phyloP scores from a whole-genome alignment of 2,888 invertebrate species.

The Merodon equestris region DNA sequence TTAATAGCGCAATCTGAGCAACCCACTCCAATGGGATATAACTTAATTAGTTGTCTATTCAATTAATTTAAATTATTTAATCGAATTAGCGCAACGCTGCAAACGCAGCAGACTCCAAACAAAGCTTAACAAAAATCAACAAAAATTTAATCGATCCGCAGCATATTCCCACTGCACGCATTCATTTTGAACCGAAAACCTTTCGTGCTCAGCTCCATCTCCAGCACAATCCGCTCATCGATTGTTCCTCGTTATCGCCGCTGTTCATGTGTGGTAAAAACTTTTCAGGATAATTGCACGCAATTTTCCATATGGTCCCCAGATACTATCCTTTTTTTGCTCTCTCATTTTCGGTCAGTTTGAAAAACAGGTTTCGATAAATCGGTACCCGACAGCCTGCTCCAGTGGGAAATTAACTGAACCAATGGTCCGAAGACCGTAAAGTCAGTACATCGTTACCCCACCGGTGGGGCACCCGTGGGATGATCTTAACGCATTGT shows the following conservation, averaged over 20 bases:
- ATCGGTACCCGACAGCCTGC: conserved; percentile 35
- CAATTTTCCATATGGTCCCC: conserved; percentile 63
- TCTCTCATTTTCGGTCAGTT: conserved; percentile 24
- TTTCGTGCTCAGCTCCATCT: not conserved
- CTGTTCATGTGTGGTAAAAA: conserved; percentile 29
- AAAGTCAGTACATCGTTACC: not conserved
- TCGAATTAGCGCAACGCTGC: conserved; percentile 19
- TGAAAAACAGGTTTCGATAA: conserved; percentile 63
- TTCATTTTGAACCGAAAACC: conserved; percentile 38
- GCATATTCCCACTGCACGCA: conserved; percentile 47
- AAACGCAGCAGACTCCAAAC: not conserved
- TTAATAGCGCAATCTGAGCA: conserved; percentile 40
- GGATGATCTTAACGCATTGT: conserved; percentile 37
- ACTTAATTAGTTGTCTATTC: conserved; percentile 58
- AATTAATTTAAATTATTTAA: conserved; percentile 59
- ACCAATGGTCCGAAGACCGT: conserved; percentile 26
- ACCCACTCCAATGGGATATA: conserved; percentile 40
- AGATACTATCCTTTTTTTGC: conserved; percentile 16
- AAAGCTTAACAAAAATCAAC: not conserved
- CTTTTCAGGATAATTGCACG: conserved; percentile 64
- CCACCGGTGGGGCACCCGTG: no score
- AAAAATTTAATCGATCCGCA: not conserved
- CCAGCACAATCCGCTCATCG: no score
- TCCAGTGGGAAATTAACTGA: conserved; percentile 55
- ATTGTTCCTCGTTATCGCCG: conserved; percentile 30